phyloP scores from a whole-genome alignment of 2,888 invertebrate species.

The Microctonus hyperodae region DNA sequence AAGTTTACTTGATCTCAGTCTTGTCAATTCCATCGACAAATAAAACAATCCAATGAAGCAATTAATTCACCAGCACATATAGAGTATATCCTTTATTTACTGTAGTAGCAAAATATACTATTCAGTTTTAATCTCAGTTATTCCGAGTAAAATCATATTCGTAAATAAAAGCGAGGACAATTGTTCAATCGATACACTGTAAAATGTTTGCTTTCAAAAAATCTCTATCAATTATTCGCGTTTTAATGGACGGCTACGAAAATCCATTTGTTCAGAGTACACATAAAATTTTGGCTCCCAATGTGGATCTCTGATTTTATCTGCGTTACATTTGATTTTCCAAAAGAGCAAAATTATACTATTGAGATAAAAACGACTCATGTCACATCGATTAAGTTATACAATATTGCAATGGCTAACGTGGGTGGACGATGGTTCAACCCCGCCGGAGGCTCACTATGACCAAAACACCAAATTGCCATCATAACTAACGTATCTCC shows the following conservation, averaged over 20 bases:
- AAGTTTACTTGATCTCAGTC: slow-evolving; percentile 25
- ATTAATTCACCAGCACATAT: neutral
- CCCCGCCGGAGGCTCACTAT: slow-evolving; percentile 21
- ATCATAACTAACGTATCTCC: slow-evolving; percentile 38
- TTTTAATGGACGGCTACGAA: neutral
- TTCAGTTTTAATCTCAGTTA: neutral
- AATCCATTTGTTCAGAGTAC: neutral
- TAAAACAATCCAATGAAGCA: neutral
- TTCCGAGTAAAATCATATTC: neutral
- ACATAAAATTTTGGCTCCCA: neutral
- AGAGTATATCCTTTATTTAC: too few species aligned
- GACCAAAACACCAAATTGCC: slow-evolving; percentile 40
- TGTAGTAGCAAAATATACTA: too few species aligned
- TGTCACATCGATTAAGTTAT: slow-evolving; percentile 39
- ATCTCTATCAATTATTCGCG: neutral
- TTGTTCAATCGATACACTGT: neutral
- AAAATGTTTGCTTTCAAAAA: neutral
- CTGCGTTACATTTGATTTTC: slow-evolving; percentile 1
- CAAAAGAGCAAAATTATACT: neutral
- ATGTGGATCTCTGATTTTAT: neutral
- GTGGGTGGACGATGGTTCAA: slow-evolving; percentile 14
- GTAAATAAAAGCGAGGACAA: neutral
- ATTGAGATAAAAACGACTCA: slow-evolving; percentile 37
- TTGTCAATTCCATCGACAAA: neutral
- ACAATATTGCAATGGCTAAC: slow-evolving; percentile 31